Conservation (phyloP, 2,888 invertebrate genomes). For the Dastarcus helophoroides region DNA sequence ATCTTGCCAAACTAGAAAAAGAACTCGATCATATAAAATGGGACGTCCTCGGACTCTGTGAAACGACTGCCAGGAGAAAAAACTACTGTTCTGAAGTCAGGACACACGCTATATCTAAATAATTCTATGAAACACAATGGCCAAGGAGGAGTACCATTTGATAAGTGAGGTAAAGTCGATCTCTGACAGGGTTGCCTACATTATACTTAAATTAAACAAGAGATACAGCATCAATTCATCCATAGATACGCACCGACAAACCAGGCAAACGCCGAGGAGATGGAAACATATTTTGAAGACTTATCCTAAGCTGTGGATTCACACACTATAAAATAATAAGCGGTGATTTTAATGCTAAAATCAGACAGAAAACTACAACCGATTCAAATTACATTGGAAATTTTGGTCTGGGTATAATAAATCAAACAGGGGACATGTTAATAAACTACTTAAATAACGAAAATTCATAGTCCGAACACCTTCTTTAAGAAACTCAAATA, state of each 20-base stretch:
- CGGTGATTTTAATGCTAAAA: no score
- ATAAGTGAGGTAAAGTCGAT: slow-evolving; percentile 7
- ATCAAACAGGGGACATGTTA: no score
- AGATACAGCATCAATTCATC: slow-evolving; percentile 8
- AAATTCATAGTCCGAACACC: no score
- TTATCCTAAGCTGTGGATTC: no score
- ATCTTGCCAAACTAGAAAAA: slow-evolving; percentile 7
- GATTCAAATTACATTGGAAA: no score
- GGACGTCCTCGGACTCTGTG: slow-evolving; percentile 9
- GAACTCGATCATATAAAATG: slow-evolving; percentile 10
- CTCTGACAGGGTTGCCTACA: no score
- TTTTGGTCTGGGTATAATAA: no score
- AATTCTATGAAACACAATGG: slow-evolving; percentile 1
- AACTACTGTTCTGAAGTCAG: slow-evolving; percentile 7
- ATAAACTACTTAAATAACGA: no score
- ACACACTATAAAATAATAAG: slow-evolving; percentile 6
- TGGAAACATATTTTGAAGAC: slow-evolving; percentile 8
- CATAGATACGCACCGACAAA: slow-evolving; percentile 6
- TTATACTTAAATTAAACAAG: no score
- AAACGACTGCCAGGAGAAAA: slow-evolving; percentile 8
- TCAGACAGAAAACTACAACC: no score
- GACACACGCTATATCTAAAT: slow-evolving; percentile 7
- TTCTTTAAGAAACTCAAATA: no score
- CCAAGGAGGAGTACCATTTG: slow-evolving; percentile 6
- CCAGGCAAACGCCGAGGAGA: slow-evolving; percentile 4